Evolutionary conservation across 2,888 invertebrate species (phyloP).

Genomic region (Meghimatium bilineatum): DNA sequence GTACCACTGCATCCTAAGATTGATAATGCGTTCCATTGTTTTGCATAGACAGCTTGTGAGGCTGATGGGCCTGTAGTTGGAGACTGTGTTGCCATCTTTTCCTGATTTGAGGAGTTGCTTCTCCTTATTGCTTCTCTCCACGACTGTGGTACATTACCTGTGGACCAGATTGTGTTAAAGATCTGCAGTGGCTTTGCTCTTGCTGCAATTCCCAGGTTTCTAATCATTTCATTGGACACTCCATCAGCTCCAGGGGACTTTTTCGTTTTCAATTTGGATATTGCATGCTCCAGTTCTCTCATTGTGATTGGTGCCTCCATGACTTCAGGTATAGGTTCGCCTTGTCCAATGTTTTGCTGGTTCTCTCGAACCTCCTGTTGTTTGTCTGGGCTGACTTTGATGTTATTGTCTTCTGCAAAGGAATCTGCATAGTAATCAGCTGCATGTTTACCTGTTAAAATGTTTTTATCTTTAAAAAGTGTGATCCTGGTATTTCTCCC

Average conservation of each 20-base stretch:
- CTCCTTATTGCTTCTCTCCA: no score
- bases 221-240: background rate
- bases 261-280: background rate
- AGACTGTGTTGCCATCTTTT: no score
- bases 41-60: no score
- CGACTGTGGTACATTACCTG: no score
- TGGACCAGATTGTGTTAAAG: no score
- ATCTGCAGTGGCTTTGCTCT: no score
- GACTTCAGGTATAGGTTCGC: background rate
- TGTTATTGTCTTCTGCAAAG: background rate
- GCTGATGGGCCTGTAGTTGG: no score
- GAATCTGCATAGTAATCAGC: background rate
- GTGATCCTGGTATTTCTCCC: background rate
- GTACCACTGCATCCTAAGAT: no score
- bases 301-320: background rate
- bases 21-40: no score
- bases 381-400: background rate
- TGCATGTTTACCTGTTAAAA: background rate
- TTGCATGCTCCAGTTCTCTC: background rate
- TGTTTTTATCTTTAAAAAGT: background rate
- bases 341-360: background rate
- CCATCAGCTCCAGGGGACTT: background rate
- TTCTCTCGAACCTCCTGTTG: background rate
- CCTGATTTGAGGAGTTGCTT: no score
- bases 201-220: no score